Evolutionary conservation across 2,888 invertebrate species (phyloP), one percentile per base, ranked within the genome.

Genomic region (Rhodophaea formosa): DNA sequence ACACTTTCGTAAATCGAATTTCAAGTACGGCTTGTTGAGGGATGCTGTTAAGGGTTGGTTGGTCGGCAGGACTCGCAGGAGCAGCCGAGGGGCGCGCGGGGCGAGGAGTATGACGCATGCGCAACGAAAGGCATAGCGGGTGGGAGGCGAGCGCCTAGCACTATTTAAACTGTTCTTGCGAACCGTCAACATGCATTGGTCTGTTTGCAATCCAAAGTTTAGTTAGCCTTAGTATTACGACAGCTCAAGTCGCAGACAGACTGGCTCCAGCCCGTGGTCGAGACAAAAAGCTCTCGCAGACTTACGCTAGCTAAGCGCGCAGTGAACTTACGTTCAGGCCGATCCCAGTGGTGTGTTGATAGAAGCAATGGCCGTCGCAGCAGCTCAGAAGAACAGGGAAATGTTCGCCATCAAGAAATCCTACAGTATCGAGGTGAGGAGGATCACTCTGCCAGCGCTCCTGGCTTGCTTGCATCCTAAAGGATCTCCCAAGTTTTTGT

Each of bases 391-490:
- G 93, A 97, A 97, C 92, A 95, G 97, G 87, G 97, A 97, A 92
- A 96, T 97, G 95, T 97, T 97, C 94, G 97, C 97, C 87, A 97
- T 97, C 93, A 97, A 97, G 93, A 98, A 98, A 88, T 97, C 97
- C 69, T 98, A 98, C 94, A 97, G 97, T 93, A 97, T 98, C 88
- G 98, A 98, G 96, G 98, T 97, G 92, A 95, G 96, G 23, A 92
- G 79, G 67, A 68, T 68, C 69, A 66, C 68, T 61, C 63, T 60
- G 58, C 58, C 61, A 56, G 59, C 52, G 16, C 56, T 45, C 54
- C 59, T 46, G 52, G 56, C 42, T 59, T 60, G 60, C 62, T 60
- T 58, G 56, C 58, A 57, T 57, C 47, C 47, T 53, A 55, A 51
- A 45, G 58, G 57, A 63, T 45, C n/a, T n/a, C 53, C 43, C 56